Conservation (phyloP, 2,888 invertebrate genomes). For the Dryococelus australis region DNA sequence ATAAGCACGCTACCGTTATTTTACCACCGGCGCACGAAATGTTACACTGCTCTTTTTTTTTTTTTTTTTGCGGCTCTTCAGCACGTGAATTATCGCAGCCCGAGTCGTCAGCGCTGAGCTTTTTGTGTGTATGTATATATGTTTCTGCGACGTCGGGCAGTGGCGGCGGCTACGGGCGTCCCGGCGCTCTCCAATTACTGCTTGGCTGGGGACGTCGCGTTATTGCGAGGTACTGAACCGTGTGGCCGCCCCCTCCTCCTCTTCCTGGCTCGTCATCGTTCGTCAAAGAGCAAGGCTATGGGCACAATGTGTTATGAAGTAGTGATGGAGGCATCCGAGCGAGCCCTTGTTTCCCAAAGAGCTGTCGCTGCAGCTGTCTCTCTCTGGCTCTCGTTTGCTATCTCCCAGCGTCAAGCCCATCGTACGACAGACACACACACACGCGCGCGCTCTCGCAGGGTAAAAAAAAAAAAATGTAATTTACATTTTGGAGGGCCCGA, state of each 20-base stretch:
- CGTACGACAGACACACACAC: neutral
- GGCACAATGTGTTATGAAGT: constrained; percentile 25
- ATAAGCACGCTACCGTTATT: no score
- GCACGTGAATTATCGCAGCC: no score
- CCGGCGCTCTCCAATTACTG: constrained; percentile 22
- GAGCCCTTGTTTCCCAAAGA: neutral
- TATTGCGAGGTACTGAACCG: constrained; percentile 26
- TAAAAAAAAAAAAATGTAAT: constrained; percentile 11
- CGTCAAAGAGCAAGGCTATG: constrained; percentile 18
- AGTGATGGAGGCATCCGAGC: constrained; percentile 23
- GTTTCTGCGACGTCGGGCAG: neutral
- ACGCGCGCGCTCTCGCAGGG: neutral
- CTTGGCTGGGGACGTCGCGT: neutral
- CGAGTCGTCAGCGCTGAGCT: no score
- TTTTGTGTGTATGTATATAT: neutral
- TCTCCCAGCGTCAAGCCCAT: constrained; percentile 2
- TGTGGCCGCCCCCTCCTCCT: neutral
- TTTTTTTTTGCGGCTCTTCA: no score
- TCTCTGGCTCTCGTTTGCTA: neutral
- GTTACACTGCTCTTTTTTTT: no score
- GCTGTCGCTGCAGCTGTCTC: neutral
- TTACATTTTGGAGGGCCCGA: constrained; percentile 25
- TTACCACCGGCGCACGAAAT: no score
- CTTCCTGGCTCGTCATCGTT: neutral
- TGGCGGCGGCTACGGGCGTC: neutral